phyloP scores from a whole-genome alignment of 2,888 invertebrate genomes.

The Adelphocoris suturalis region DNA sequence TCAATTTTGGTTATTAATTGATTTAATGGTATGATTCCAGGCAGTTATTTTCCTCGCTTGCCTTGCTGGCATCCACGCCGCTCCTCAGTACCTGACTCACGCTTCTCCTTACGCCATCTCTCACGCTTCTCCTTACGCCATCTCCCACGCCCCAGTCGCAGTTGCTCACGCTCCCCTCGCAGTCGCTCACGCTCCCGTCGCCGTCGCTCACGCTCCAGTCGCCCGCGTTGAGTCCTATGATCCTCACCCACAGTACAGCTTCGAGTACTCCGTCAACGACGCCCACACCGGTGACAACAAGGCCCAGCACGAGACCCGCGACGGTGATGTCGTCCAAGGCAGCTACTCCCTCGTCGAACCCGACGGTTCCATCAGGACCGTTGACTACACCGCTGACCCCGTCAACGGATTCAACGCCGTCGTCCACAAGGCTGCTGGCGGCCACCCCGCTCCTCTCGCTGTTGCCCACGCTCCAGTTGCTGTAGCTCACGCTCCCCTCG shows the following conservation, averaged over 20 bases:
- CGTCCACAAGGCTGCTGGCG: conserved; percentile 62
- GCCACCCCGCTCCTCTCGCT: conserved; percentile 61
- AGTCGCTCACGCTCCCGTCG: conserved; percentile 73
- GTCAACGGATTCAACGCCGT: conserved; percentile 68
- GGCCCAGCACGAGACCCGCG: conserved; percentile 66
- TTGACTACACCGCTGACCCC: conserved; percentile 66
- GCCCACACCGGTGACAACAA: conserved; percentile 67
- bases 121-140: conserved; percentile 45
- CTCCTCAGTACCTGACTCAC: conserved; percentile 53
- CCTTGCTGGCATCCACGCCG: conserved; percentile 66
- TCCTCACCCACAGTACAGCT: conserved; percentile 67
- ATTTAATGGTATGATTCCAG: conserved; percentile 3
- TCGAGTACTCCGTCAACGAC: conserved; percentile 66
- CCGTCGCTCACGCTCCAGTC: conserved; percentile 68
- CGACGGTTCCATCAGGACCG: conserved; percentile 66
- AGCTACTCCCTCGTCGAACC: conserved; percentile 67
- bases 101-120: conserved; percentile 45
- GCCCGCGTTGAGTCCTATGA: conserved; percentile 63
- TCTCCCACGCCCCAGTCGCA: conserved; percentile 55
- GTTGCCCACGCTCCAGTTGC: conserved; percentile 63
- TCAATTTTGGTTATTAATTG: no score
- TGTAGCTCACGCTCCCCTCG: conserved; percentile 66
- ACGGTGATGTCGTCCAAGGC: conserved; percentile 66
- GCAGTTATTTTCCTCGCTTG: conserved; percentile 53
- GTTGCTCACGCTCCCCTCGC: conserved; percentile 66